Evolutionary conservation across 2,113 vertebrate species (phyloP).

Genomic region (Balaenoptera acutorostrata): DNA sequence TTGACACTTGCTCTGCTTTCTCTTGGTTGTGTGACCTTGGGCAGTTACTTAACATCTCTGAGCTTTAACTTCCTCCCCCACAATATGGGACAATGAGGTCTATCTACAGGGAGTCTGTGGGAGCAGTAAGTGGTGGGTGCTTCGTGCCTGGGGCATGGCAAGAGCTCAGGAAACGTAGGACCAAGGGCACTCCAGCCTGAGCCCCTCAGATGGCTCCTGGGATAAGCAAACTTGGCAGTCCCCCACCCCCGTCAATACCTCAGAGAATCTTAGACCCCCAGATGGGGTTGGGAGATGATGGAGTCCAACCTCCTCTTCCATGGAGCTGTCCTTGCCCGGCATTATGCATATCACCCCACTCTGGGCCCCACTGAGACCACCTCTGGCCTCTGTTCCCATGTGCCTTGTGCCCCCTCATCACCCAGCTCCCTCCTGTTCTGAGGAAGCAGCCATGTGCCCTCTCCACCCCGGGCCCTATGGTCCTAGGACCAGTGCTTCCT

Average conservation of each 20-base stretch:
- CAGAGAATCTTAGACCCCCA: not conserved
- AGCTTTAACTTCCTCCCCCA: not conserved
- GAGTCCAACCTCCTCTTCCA: not conserved
- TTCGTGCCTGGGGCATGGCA: not conserved
- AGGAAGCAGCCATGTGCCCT: not conserved
- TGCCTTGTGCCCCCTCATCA: not conserved
- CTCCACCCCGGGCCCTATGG: not conserved
- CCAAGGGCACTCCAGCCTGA: not conserved
- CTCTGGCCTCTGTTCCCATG: fast-evolving
- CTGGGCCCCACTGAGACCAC: not conserved
- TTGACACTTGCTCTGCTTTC: not conserved
- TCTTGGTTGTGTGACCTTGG: not conserved
- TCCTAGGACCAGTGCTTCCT: not conserved
- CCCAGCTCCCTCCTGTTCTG: not conserved
- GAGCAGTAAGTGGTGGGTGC: not conserved
- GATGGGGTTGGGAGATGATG: not conserved
- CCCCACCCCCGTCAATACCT: fast-evolving
- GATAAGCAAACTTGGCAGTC: not conserved
- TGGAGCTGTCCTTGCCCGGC: not conserved
- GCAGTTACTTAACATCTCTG: not conserved
- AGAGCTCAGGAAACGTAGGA: not conserved
- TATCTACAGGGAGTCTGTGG: not conserved
- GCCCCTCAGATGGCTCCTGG: not conserved
- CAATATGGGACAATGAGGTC: not conserved
- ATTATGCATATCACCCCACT: not conserved